phyloP scores from a whole-genome alignment of 2,797 vertebrate species.

The Sebastes vulpes region DNA sequence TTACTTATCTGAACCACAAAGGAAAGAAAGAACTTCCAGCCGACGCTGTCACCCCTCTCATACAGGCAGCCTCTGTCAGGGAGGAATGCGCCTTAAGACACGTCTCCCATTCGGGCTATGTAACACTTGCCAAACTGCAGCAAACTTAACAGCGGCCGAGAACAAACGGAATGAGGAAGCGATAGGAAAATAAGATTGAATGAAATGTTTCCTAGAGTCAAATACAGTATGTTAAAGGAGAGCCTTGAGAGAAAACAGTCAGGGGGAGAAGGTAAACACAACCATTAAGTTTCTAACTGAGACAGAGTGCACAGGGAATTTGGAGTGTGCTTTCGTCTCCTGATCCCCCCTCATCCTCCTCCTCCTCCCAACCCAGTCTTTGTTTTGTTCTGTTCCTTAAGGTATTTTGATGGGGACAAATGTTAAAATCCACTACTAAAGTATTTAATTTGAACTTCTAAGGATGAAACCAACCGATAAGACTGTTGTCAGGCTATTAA shows the following conservation, averaged over 20 bases:
- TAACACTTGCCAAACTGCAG: constrained; percentile 92
- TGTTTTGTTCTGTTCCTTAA: constrained; percentile 68
- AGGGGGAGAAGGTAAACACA: constrained; percentile 82
- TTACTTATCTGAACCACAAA: constrained; percentile 93
- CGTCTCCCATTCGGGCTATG: constrained; percentile 91
- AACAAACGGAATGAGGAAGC: constrained; percentile 95
- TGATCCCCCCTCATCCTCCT: not conserved
- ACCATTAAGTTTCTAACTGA: constrained; percentile 81
- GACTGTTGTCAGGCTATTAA: too few species aligned
- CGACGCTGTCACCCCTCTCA: constrained; percentile 92
- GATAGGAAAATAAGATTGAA: constrained; percentile 90
- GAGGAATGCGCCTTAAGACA: constrained; percentile 95
- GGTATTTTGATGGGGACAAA: constrained; percentile 65
- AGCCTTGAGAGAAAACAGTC: constrained; percentile 82
- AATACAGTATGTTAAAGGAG: constrained; percentile 89
- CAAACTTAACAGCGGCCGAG: constrained; percentile 92
- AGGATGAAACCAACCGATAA: constrained; percentile 14
- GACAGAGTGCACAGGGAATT: constrained; percentile 65
- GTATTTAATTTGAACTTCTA: constrained; percentile 51
- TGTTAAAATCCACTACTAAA: constrained; percentile 52
- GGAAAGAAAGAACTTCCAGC: constrained; percentile 91
- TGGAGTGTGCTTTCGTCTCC: constrained; percentile 58
- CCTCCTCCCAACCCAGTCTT: constrained; percentile 37
- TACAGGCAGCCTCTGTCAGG: constrained; percentile 92
- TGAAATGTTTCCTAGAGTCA: constrained; percentile 91